Conservation (phyloP, 2,888 invertebrate species). For the Invenusta paracnida region DNA sequence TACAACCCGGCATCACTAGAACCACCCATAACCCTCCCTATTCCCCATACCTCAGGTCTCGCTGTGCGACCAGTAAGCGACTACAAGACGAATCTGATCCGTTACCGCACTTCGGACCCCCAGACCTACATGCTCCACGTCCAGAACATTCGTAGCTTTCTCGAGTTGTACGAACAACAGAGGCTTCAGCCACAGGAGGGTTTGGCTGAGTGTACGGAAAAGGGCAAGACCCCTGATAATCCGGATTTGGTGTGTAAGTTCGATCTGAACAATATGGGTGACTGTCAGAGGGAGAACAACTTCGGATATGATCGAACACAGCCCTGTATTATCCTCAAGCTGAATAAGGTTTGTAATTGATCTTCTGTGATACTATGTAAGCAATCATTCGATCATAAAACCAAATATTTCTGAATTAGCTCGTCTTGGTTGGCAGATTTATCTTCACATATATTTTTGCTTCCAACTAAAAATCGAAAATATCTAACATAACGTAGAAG, state of each 20-base stretch:
- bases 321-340: too few species aligned
- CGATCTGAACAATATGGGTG: slow-evolving; percentile 12
- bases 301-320: slow-evolving; percentile 43
- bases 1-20: too few species aligned
- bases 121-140: slow-evolving; percentile 36
- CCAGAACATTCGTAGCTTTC: slow-evolving; percentile 21
- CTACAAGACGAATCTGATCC: slow-evolving; percentile 23
- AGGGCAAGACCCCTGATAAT: slow-evolving; percentile 32
- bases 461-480: too few species aligned
- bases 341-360: too few species aligned
- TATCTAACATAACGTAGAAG: too few species aligned
- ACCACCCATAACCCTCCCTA: too few species aligned
- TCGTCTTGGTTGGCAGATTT: too few species aligned
- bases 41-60: too few species aligned
- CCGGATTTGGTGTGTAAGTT: slow-evolving; percentile 30
- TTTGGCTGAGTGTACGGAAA: slow-evolving; percentile 25
- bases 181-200: slow-evolving; percentile 1
- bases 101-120: slow-evolving; percentile 38
- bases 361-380: too few species aligned
- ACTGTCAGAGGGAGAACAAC: slow-evolving; percentile 39
- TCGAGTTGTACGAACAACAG: slow-evolving; percentile 30
- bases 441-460: too few species aligned
- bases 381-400: too few species aligned
- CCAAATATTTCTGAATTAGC: too few species aligned
- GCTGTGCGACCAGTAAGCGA: slow-evolving; percentile 14